Evolutionary conservation across 2,797 vertebrate species (phyloP).

Genomic region (Vireo griseus): DNA sequence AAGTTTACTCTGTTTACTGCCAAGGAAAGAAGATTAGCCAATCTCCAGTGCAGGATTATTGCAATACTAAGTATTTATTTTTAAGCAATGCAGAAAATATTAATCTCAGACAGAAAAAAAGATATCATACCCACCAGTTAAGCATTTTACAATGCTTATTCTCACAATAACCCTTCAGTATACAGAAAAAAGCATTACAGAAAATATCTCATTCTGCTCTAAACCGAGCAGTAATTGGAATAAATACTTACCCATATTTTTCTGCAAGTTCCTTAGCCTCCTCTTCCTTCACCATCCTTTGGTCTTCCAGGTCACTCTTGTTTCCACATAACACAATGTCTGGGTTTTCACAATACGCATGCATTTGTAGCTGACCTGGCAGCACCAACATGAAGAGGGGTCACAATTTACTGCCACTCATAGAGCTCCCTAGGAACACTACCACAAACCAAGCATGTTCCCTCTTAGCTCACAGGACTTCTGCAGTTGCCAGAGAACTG

Average conservation of each 20-base stretch:
- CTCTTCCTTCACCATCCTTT: constrained; percentile 86
- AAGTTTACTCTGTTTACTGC: not conserved
- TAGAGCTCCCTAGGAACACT: not conserved
- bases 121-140: not conserved
- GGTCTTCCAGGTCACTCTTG: constrained; percentile 91
- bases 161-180: not conserved
- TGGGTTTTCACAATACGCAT: constrained; percentile 96
- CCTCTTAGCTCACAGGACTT: not conserved
- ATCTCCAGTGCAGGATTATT: not conserved
- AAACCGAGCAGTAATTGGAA: not conserved
- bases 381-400: not conserved
- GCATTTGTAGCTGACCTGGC: constrained; percentile 92
- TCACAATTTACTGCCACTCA: not conserved
- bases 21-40: not conserved
- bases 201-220: not conserved
- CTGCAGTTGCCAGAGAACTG: not conserved
- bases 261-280: constrained; percentile 89
- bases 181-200: not conserved
- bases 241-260: constrained; percentile 88
- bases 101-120: not conserved
- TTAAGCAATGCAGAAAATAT: not conserved
- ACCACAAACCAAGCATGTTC: not conserved
- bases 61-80: not conserved
- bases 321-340: constrained; percentile 95
- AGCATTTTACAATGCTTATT: not conserved